These are phyloP conservation scores for Caenorhabditis inopinata DNA, from an alignment of 1,140 invertebrate species.

Conservation along the genomic window DNA sequence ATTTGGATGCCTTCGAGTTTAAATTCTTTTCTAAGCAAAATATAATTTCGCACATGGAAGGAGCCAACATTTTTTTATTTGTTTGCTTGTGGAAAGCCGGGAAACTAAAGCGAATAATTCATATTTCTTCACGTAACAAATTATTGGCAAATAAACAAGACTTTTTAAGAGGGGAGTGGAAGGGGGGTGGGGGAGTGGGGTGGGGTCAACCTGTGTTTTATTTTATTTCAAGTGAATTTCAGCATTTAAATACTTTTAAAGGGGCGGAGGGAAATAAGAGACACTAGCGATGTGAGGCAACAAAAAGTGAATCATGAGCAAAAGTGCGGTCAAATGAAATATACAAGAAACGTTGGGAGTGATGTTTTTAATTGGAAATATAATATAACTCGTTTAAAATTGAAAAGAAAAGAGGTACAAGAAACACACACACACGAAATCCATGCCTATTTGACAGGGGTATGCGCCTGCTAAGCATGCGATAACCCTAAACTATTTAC, in stretches of 20 bases:
- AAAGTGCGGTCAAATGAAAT: too few species aligned
- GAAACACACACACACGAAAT: not conserved
- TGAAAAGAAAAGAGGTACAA: not conserved
- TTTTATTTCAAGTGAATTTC: conserved; percentile 17
- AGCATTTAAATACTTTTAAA: not conserved
- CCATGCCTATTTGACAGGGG: not conserved
- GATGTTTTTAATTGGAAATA: not conserved
- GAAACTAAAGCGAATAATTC: too few species aligned
- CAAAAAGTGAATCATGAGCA: conserved; percentile 27
- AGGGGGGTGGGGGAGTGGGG: too few species aligned
- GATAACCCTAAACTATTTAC: conserved; percentile 5
- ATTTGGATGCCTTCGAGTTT: not conserved
- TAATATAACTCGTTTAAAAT: not conserved
- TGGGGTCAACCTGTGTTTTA: conserved; percentile 1
- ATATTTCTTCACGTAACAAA: not conserved
- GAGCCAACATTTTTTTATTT: not conserved
- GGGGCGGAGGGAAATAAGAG: not conserved
- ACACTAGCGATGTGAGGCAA: not conserved
- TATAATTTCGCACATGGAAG: not conserved
- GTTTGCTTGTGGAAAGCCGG: too few species aligned
- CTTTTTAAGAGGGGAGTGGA: not conserved
- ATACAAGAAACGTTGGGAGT: too few species aligned
- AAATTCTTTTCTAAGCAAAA: not conserved
- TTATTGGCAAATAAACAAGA: conserved; percentile 5
- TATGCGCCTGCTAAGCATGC: not conserved